A percentile compares a stretch with the other conserved stretches of the same genome.
Conservation (phyloP, 2,797 vertebrate genomes). For the Leptodactylus fallax region DNA sequence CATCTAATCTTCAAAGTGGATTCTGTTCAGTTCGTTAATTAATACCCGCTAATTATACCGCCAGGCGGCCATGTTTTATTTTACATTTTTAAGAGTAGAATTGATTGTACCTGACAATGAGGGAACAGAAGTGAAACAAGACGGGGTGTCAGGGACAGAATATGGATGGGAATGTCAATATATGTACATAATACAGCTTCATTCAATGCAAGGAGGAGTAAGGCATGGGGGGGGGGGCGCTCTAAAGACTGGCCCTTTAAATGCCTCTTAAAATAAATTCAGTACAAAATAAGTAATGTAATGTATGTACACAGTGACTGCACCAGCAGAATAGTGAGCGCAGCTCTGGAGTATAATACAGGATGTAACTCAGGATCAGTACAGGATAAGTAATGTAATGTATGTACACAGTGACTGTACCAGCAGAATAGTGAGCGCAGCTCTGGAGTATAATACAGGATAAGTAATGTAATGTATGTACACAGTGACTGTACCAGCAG, state of each 20-base stretch:
- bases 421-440: not conserved
- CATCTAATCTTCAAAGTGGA: constrained; percentile 50
- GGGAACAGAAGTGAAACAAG: not conserved
- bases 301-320: no score
- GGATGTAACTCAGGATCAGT: no score
- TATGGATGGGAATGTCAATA: constrained; percentile 4
- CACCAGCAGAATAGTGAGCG: no score
- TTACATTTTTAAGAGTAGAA: constrained; percentile 42
- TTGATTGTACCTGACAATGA: constrained; percentile 38
- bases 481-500: no score
- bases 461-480: not conserved
- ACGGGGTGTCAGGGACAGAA: no score
- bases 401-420: not conserved
- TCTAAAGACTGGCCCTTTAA: no score
- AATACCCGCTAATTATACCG: constrained; percentile 52
- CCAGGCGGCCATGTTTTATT: constrained; percentile 9
- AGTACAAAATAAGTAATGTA: no score
- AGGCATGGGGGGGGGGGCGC: not conserved
- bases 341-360: no score
- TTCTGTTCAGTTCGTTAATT: constrained; percentile 55
- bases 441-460: not conserved
- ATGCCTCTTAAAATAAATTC: not conserved
- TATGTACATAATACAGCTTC: not conserved
- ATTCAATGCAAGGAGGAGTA: not conserved
- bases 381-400: no score